These are phyloP conservation scores for Plecotus auritus DNA, from an alignment of 2,113 vertebrate genomes.

Conservation along the genomic window DNA sequence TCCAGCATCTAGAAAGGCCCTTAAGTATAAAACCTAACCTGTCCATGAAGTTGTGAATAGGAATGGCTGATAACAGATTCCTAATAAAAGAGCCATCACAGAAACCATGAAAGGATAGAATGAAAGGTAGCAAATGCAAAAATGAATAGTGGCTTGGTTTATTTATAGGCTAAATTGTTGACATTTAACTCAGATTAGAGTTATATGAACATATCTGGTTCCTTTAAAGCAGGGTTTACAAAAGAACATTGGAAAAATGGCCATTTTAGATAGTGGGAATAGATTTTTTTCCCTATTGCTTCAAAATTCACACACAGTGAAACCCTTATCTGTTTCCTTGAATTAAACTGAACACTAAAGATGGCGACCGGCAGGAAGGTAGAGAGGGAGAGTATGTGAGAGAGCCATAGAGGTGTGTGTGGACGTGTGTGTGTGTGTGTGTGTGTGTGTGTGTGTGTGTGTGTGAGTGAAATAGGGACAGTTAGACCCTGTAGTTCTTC, in stretches of 20 bases:
- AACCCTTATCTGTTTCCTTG: not conserved
- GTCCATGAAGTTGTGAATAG: not conserved
- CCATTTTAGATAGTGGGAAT: not conserved
- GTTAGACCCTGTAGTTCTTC: too few species aligned
- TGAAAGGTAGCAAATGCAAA: not conserved
- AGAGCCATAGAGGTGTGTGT: too few species aligned
- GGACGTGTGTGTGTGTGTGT: too few species aligned
- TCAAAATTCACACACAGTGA: not conserved
- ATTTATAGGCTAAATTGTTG: not conserved
- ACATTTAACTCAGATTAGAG: not conserved
- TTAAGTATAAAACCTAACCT: not conserved
- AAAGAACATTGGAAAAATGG: slow-evolving; percentile 18
- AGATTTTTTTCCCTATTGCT: too few species aligned
- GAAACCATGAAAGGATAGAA: not conserved
- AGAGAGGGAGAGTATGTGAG: too few species aligned
- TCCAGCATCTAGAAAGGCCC: not conserved
- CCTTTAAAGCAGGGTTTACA: not conserved
- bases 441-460: too few species aligned
- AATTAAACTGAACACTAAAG: too few species aligned
- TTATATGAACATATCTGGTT: not conserved
- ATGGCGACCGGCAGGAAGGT: too few species aligned
- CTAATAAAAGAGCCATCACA: not conserved
- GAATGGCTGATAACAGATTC: not conserved
- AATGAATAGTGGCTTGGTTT: not conserved
- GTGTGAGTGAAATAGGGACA: too few species aligned